Evolutionary conservation across 2,888 invertebrate genomes (phyloP), one percentile per base, ranked within the genome.

Genomic region (Drosophila histrio): DNA sequence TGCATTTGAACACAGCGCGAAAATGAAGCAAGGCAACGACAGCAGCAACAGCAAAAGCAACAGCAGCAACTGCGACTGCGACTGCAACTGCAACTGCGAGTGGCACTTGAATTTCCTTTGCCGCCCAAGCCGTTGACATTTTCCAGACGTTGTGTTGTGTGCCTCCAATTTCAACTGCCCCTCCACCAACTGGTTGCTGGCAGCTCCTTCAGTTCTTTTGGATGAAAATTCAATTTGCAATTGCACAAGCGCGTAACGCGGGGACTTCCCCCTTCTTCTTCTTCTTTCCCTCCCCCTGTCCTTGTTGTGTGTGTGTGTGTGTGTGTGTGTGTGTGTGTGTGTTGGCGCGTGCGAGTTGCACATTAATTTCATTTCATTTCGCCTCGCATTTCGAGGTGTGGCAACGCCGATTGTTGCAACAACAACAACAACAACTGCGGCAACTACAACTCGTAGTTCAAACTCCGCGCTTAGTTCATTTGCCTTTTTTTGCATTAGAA

Each of bases 381-480:
- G 73, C 68, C 34, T 77, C 75, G 75, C 79, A 62, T 74, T 88
- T 86, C 54, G 88, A 89, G 85, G 85, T 85, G 85, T 85, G 89
- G 89, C 88, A 89, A 79, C 64, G 68, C 67, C 82, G 77, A 87
- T 88, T 87, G 85, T 62, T 59, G 69, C 72, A 56, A 54, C 76
- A 67, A 53, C 67, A 58, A 13, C 44, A 21, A 44, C 82, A 49
- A 30, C 64, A 57, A 46, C 72, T 58, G 39, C 62, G 53, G 49
- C 52, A 57, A 50, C 65, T 57, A 17, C 59, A 39, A 34, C 57
- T 59, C 57, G 54, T 57, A 85, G 83, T 87, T 87, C 87, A 87
- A 88, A 84, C 82, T 88, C 77, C 76, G 88, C 82, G 79, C 79
- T 87, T 88, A 83, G 88, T 85, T 85, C 89, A 89, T 85, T 85